Conservation (phyloP, 35 echinoderm and acorn worm species). For the Apostichopus japonicus region DNA sequence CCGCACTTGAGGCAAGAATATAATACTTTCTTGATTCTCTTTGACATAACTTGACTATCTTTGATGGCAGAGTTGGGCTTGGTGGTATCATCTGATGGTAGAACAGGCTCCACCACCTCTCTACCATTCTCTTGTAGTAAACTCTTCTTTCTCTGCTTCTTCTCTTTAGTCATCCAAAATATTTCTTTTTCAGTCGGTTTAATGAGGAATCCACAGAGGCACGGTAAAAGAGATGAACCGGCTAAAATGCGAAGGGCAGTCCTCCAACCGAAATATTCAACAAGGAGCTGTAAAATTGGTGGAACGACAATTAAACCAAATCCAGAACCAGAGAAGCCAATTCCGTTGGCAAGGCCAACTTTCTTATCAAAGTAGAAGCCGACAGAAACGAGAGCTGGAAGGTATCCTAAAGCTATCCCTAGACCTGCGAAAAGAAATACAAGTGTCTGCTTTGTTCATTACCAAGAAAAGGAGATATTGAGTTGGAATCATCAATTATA, state of each 20-base stretch:
- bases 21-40: background rate
- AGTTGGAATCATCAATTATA: too few species aligned
- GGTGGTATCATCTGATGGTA: background rate
- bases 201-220: background rate
- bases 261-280: constrained; percentile 42
- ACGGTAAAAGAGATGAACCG: background rate
- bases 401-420: background rate
- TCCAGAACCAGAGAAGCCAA: constrained; percentile 23
- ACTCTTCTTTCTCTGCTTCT: background rate
- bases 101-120: background rate
- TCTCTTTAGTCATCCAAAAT: constrained; percentile 22
- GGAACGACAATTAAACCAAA: constrained; percentile 43
- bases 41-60: background rate
- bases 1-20: background rate
- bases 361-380: constrained; percentile 39
- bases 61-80: background rate
- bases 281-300: constrained; percentile 13
- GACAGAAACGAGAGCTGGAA: background rate
- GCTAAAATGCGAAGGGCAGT: constrained; percentile 25
- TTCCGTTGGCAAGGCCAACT: constrained; percentile 48
- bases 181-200: constrained; percentile 38
- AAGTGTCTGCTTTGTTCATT: too few species aligned
- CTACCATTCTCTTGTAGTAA: background rate
- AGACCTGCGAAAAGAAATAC: constrained; percentile 9
- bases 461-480: too few species aligned